Evolutionary conservation across 2,113 vertebrate species (phyloP).

Genomic region (Nannospalax galili): DNA sequence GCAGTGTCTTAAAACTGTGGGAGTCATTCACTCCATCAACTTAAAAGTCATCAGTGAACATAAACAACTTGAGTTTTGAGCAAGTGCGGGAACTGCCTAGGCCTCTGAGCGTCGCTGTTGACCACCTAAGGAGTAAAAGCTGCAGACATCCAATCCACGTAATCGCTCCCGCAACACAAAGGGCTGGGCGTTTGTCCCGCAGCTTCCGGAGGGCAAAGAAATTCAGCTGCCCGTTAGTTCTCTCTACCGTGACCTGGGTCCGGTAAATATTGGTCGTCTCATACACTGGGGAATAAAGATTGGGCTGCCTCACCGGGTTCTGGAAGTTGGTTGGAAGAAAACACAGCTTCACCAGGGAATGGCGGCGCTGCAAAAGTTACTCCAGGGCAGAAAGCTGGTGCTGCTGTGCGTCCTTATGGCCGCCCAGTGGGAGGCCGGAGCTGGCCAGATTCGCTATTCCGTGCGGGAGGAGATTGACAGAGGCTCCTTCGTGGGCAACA

Average conservation of each 20-base stretch:
- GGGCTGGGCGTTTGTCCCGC: conserved; percentile 37
- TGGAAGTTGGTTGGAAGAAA: conserved; percentile 28
- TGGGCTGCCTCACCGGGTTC: not conserved
- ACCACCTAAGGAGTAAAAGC: conserved; percentile 67
- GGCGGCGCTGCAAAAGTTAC: conserved; percentile 40
- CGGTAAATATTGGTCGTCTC: not conserved
- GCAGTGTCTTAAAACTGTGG: not conserved
- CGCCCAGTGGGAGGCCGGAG: conserved; percentile 26
- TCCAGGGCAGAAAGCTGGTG: not conserved
- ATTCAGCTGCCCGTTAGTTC: not conserved
- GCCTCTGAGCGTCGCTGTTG: conserved; percentile 80
- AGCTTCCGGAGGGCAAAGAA: conserved; percentile 23
- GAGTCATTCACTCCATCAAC: not conserved
- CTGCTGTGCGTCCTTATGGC: conserved; percentile 60
- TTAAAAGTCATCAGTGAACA: not conserved
- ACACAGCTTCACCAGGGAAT: conserved; percentile 42
- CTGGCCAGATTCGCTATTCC: conserved; percentile 87
- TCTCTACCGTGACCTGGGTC: not conserved
- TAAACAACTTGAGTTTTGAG: not conserved
- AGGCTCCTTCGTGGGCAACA: conserved; percentile 85
- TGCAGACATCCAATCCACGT: not conserved
- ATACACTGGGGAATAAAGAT: conserved; percentile 19
- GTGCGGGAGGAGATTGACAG: conserved; percentile 86
- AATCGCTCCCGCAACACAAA: not conserved
- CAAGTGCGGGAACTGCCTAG: conserved; percentile 62